Conservation (phyloP, 2,797 vertebrate species). For the Hozukius guyotensis region DNA sequence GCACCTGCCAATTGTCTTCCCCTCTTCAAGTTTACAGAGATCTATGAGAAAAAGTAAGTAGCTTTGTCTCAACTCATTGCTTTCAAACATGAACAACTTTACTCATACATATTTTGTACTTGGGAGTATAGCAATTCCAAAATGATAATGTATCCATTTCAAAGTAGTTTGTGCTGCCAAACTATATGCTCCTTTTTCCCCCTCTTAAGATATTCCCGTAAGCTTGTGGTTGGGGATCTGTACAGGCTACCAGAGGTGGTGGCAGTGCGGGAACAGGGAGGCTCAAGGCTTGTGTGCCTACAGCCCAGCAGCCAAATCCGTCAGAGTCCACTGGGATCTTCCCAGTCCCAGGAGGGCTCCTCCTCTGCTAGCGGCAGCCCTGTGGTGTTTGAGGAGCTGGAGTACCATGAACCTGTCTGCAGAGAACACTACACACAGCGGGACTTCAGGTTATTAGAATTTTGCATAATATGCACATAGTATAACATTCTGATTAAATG, state of each 20-base stretch:
- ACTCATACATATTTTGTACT: neutral
- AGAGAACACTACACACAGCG: conserved; percentile 88
- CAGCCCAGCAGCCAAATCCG: conserved; percentile 89
- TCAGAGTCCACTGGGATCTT: conserved; percentile 93
- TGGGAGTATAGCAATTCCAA: neutral
- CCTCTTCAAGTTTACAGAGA: conserved; percentile 94
- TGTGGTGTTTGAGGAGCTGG: conserved; percentile 95
- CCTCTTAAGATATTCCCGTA: conserved; percentile 87
- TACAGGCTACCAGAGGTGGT: conserved; percentile 91
- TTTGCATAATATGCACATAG: neutral
- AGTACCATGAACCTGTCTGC: conserved; percentile 96
- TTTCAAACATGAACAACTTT: neutral
- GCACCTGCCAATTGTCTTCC: conserved; percentile 96
- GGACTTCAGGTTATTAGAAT: conserved; percentile 86
- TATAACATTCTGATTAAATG: neutral
- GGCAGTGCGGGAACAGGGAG: conserved; percentile 91
- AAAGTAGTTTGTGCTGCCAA: neutral
- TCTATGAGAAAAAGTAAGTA: conserved; percentile 96
- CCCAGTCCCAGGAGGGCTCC: conserved; percentile 92
- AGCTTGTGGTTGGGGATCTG: conserved; percentile 89
- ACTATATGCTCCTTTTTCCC: neutral
- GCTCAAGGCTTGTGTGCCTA: conserved; percentile 91
- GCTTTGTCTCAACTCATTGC: neutral
- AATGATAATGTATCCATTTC: neutral
- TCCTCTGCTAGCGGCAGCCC: conserved; percentile 93